Percentiles rank a stretch among this genome's conserved stretches.
Conservation (phyloP, 1,140 invertebrate species). For the Tribolium madens region DNA sequence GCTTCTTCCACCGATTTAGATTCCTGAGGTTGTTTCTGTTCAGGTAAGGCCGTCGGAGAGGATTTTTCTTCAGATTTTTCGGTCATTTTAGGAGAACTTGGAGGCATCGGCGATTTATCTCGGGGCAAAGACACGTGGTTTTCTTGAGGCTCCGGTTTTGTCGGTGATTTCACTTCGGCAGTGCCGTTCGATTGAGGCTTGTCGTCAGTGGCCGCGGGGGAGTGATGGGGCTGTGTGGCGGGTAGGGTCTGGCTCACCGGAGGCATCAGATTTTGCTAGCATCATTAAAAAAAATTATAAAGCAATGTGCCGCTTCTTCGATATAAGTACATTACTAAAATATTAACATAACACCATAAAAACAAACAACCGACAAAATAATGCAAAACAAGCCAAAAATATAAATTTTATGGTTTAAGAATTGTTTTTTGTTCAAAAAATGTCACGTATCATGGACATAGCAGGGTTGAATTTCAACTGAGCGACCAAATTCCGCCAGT, state of each 20-base stretch:
- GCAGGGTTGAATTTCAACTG: no score
- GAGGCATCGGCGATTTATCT: slow-evolving; percentile 24
- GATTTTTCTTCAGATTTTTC: slow-evolving; percentile 31
- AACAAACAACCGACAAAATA: no score
- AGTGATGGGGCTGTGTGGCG: slow-evolving; percentile 21
- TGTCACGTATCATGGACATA: no score
- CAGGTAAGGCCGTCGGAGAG: slow-evolving; percentile 18
- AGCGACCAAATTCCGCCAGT: no score
- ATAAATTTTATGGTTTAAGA: no score
- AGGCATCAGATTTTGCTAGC: slow-evolving; percentile 51
- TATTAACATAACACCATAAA: no score
- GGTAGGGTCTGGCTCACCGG: slow-evolving; percentile 47
- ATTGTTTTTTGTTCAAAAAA: no score
- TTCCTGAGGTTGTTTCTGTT: slow-evolving; percentile 20
- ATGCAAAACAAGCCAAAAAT: no score
- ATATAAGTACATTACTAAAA: no score
- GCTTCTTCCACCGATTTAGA: neutral
- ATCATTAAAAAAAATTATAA: no score
- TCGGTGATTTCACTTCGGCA: slow-evolving; percentile 44
- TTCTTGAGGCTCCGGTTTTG: slow-evolving; percentile 39
- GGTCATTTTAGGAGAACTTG: slow-evolving; percentile 4
- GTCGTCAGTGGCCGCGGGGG: slow-evolving; percentile 21
- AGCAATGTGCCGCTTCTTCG: no score
- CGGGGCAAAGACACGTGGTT: slow-evolving; percentile 46
- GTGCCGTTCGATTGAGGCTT: slow-evolving; percentile 59